These are phyloP conservation scores for Nothoprocta pentlandii DNA, from an alignment of 2,113 vertebrate species.

Conservation along the genomic window DNA sequence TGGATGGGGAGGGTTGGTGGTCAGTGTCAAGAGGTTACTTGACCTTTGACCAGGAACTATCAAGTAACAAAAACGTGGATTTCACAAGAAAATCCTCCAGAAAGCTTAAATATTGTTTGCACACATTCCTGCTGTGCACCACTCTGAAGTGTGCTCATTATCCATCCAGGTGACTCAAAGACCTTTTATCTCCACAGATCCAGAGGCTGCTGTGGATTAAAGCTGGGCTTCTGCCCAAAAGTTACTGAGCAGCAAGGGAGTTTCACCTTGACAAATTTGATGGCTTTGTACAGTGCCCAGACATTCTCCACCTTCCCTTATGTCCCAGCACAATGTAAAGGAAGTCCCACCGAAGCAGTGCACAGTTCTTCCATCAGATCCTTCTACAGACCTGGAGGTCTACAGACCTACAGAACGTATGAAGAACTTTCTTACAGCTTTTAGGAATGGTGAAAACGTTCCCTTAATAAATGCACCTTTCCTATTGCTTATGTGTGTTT, in stretches of 20 bases:
- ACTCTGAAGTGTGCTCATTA: neutral
- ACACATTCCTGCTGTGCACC: neutral
- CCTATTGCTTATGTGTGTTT: neutral
- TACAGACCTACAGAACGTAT: neutral
- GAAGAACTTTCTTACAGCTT: neutral
- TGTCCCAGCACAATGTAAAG: neutral
- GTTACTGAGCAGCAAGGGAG: neutral
- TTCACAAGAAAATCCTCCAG: neutral
- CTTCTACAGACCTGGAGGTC: neutral
- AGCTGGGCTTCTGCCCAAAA: neutral
- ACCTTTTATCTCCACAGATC: neutral
- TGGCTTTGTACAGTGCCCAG: neutral
- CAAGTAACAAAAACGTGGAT: neutral
- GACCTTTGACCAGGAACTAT: neutral
- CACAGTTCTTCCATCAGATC: neutral
- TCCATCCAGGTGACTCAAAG: neutral
- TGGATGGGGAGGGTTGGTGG: neutral
- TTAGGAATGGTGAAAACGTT: neutral
- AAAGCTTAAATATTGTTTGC: neutral
- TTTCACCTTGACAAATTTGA: neutral
- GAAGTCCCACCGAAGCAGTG: neutral
- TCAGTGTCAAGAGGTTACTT: neutral
- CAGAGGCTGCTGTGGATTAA: neutral
- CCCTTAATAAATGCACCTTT: neutral
- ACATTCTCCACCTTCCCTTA: neutral